Conservation (phyloP, 2,888 invertebrate genomes). For the Andrena marginata region DNA sequence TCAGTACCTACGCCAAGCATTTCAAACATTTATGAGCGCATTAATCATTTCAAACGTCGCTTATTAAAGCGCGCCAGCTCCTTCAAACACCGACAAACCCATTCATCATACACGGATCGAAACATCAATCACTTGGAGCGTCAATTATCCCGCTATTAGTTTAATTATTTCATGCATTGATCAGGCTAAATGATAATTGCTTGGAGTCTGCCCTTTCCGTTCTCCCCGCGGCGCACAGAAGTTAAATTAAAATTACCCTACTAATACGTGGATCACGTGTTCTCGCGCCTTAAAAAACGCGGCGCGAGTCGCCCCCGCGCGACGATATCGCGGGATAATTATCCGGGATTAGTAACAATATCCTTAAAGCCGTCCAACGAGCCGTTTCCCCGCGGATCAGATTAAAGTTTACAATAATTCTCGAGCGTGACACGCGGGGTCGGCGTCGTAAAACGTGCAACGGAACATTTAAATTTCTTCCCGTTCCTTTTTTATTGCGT, state of each 20-base stretch:
- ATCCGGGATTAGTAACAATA: constrained; percentile 50
- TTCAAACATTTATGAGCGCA: constrained; percentile 27
- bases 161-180: background rate
- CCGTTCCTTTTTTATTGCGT: constrained; percentile 46
- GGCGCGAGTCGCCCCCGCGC: constrained; percentile 10
- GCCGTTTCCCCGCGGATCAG: constrained; percentile 32
- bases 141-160: constrained; percentile 31
- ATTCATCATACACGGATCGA: constrained; percentile 39
- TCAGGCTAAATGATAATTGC: background rate
- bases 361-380: constrained; percentile 37
- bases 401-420: constrained; percentile 59
- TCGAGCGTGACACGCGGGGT: constrained; percentile 41
- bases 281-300: constrained; percentile 12
- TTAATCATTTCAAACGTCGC: constrained; percentile 36
- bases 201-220: background rate
- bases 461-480: constrained; percentile 52
- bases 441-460: constrained; percentile 56
- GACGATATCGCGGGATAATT: constrained; percentile 37
- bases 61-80: constrained; percentile 12
- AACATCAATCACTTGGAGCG: constrained; percentile 12
- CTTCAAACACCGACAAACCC: constrained; percentile 31
- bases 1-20: background rate
- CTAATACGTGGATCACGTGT: constrained; percentile 34
- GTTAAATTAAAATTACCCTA: constrained; percentile 34
- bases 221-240: background rate